Percentiles rank a stretch among this genome's conserved stretches.
These are phyloP conservation scores for Peromyscus leucopus DNA, from an alignment of 2,113 vertebrate species.

Conservation along the genomic window DNA sequence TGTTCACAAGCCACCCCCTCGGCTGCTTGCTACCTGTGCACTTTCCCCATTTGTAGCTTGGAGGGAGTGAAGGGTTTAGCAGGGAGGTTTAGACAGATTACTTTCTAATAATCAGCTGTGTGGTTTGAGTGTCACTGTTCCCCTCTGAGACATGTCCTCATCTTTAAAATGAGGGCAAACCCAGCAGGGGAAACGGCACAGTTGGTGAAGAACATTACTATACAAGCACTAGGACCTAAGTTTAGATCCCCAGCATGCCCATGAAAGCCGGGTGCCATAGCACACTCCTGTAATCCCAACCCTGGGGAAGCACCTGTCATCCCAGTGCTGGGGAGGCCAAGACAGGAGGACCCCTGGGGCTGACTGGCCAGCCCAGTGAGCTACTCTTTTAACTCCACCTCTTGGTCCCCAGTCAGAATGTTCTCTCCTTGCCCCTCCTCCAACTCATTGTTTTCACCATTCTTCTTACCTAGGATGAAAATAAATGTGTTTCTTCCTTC, in stretches of 20 bases:
- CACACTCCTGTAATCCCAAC: background rate
- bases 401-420: background rate
- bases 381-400: background rate
- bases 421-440: too few relatives aligned
- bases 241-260: background rate
- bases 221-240: background rate
- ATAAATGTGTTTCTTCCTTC: background rate
- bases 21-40: background rate
- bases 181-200: background rate
- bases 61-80: background rate
- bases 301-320: background rate
- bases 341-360: background rate
- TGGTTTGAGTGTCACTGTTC: background rate
- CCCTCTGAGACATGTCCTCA: background rate
- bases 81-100: background rate
- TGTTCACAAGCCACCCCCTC: background rate
- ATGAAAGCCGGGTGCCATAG: background rate
- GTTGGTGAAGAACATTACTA: background rate
- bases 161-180: slow-evolving; percentile 38
- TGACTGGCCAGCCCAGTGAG: background rate
- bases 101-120: background rate
- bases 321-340: background rate
- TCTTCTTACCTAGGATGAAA: background rate
- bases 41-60: background rate
- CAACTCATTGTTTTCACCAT: background rate